These are phyloP conservation scores for Hymenopus coronatus DNA, from an alignment of 2,888 invertebrate species.

Conservation along the genomic window DNA sequence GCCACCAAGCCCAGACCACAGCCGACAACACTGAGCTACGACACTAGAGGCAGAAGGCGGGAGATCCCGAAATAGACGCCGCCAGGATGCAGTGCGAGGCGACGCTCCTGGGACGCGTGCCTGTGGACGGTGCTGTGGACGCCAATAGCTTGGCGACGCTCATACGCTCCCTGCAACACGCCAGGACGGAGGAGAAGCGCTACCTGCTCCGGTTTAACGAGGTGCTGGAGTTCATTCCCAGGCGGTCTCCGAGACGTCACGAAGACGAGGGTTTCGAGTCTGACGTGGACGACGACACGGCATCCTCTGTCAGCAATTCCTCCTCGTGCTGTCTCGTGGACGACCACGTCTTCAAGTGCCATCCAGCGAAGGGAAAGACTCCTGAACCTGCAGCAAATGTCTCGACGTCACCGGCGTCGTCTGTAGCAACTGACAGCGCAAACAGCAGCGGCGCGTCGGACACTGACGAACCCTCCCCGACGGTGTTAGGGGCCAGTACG, in stretches of 20 bases:
- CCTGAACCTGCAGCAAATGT: slow-evolving; percentile 23
- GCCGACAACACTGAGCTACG: not conserved
- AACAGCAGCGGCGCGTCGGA: slow-evolving; percentile 40
- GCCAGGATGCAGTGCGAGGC: slow-evolving; percentile 36
- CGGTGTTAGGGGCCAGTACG: not conserved
- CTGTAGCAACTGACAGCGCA: slow-evolving; percentile 38
- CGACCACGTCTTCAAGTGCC: slow-evolving; percentile 34
- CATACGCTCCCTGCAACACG: slow-evolving; percentile 31
- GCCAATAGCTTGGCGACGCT: slow-evolving; percentile 36
- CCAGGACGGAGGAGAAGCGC: slow-evolving; percentile 9
- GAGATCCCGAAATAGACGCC: not conserved
- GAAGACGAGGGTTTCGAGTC: slow-evolving; percentile 52
- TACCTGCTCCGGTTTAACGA: slow-evolving; percentile 26
- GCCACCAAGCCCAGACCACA: not conserved
- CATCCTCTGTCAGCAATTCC: slow-evolving; percentile 33
- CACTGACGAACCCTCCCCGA: slow-evolving; percentile 35
- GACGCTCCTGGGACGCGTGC: slow-evolving; percentile 36
- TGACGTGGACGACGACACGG: slow-evolving; percentile 43
- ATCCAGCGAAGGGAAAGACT: slow-evolving; percentile 18
- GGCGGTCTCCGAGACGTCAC: slow-evolving; percentile 14
- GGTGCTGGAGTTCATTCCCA: slow-evolving; percentile 21
- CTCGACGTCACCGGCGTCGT: slow-evolving; percentile 16
- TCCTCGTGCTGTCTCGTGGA: slow-evolving; percentile 35
- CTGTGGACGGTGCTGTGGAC: slow-evolving; percentile 38
- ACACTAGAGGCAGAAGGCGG: not conserved